Evolutionary conservation across 2,797 vertebrate species (phyloP), one percentile per base, ranked within the genome.

Genomic region (Helostoma temminkii): DNA sequence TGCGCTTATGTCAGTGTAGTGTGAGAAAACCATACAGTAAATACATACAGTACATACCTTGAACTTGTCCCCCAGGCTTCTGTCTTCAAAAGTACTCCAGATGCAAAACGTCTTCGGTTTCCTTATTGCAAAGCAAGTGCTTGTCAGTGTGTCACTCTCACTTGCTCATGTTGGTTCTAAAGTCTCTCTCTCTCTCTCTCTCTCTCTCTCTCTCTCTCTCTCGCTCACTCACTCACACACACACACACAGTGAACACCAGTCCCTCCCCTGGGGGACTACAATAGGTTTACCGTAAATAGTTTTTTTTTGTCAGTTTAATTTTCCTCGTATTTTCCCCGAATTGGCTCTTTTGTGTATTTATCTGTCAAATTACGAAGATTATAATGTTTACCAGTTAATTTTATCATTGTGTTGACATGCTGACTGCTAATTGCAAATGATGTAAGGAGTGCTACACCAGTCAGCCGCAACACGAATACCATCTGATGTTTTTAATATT

Each of bases 41-140:
- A 74, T 72, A 86, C 60, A 80, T 41, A 18, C 15, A 5, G 37
- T 11, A 22, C 42, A 22, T 90, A 93, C 90, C 91, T 90, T 87
- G 12, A 68, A 54, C 46, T 71, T 57, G 70, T 75, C 26, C 24
- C 49, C 37, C 26, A 41, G 34, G 21, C 70, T 79, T 47, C 56
- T 62, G 61, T 65, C 52, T 56, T 82, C 67, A 82, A 32, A 81
- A 58, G 60, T 63, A 48, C 28, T 74, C 65, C 60, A 83, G 55
- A 71, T 74, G 64, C 36, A 67, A 79, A 77, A 57, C 80, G 86
- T 81, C 76, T 73, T 70, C 62, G 74, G 19, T 82, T 89, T 91
- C 83, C 82, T 86, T 36, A 37, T 73, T 84, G 73, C 85, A 74
- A 83, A 62, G 53, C 37, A 55, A 46, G 56, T 43, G 43, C 57